A percentile compares a stretch with the other conserved stretches of the same genome.
Evolutionary conservation across 2,113 vertebrate genomes (phyloP).

Genomic region (Spermophilus dauricus): DNA sequence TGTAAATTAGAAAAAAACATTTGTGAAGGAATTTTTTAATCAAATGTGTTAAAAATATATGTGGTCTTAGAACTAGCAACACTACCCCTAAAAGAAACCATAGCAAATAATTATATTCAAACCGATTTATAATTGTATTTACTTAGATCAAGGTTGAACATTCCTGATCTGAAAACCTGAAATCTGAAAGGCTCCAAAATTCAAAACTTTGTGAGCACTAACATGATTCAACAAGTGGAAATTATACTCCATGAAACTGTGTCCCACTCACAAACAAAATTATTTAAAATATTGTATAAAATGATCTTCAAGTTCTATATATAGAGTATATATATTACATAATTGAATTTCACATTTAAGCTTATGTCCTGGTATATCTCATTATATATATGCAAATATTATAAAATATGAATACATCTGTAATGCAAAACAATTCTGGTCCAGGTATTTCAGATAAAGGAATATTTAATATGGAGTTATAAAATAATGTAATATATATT

Average conservation of each 20-base stretch:
- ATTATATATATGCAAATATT: not conserved
- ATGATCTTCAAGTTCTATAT: not conserved
- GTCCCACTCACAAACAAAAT: not conserved
- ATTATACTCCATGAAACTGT: not conserved
- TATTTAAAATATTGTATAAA: not conserved
- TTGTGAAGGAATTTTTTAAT: constrained; percentile 5
- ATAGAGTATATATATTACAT: not conserved
- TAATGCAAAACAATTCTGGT: not conserved
- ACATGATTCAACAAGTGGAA: not conserved
- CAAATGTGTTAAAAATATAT: not conserved
- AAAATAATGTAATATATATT: not conserved
- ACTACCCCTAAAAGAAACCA: not conserved
- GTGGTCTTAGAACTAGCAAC: not conserved
- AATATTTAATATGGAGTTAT: not conserved
- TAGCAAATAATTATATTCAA: not conserved
- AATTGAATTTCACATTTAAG: not conserved
- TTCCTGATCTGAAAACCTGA: not conserved
- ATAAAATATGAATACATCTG: not conserved
- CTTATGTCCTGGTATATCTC: not conserved
- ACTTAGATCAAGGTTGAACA: not conserved
- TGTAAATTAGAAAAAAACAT: constrained; percentile 9
- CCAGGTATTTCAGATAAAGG: not conserved
- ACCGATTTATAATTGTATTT: not conserved
- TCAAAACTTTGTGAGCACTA: not conserved
- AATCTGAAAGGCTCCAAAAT: not conserved